phyloP scores from a whole-genome alignment of 2,797 vertebrate genomes.

The Chiroxiphia lanceolata region DNA sequence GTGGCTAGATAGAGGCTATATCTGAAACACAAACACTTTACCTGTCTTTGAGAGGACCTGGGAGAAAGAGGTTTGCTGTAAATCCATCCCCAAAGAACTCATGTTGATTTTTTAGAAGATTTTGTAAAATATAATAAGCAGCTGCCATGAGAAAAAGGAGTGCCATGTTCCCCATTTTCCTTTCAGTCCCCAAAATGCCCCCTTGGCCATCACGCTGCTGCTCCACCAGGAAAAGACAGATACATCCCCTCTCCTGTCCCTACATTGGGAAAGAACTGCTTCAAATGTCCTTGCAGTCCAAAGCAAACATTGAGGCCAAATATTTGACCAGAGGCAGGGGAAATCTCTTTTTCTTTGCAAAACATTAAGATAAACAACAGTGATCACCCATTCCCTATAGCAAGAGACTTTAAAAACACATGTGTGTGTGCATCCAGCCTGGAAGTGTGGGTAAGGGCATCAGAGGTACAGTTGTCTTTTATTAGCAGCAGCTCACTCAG shows the following conservation, averaged over 20 bases:
- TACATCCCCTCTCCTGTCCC: background rate
- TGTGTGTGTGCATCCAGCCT: background rate
- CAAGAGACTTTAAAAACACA: background rate
- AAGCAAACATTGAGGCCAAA: background rate
- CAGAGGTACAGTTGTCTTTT: background rate
- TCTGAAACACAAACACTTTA: background rate
- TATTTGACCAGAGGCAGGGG: background rate
- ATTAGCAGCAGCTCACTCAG: background rate
- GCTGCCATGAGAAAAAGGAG: background rate
- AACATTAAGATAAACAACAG: background rate
- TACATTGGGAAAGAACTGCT: background rate
- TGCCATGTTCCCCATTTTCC: background rate
- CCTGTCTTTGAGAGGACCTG: background rate
- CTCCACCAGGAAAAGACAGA: background rate
- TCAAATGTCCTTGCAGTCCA: rapidly evolving
- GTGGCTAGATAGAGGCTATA: rapidly evolving
- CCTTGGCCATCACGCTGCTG: background rate
- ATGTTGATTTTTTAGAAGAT: background rate
- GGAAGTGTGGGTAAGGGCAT: background rate
- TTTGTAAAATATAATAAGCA: background rate
- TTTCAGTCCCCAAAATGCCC: background rate
- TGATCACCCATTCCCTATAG: background rate
- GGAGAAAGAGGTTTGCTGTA: background rate
- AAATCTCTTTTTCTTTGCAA: background rate
- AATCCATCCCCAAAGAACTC: background rate